Conservation (phyloP, 2,113 vertebrate species). For the Callocephalon fimbriatum region DNA sequence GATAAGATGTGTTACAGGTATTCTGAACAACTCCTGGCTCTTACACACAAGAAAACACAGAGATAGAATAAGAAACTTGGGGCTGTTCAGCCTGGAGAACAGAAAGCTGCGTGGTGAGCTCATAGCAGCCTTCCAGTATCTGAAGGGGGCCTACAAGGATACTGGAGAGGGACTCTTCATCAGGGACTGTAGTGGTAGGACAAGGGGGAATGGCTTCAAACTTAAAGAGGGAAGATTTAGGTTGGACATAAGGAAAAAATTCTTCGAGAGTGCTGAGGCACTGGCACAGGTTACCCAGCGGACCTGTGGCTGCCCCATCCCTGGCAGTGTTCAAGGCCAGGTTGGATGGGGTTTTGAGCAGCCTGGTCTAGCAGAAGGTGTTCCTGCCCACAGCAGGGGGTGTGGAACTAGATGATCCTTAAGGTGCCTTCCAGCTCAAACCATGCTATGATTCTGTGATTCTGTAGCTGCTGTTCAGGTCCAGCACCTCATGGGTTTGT, state of each 20-base stretch:
- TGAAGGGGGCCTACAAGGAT: background rate
- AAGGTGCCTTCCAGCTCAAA: background rate
- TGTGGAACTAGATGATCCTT: background rate
- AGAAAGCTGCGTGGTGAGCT: background rate
- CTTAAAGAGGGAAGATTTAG: background rate
- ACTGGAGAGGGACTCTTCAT: background rate
- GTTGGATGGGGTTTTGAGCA: background rate
- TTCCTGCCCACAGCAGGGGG: background rate
- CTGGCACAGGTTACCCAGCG: background rate
- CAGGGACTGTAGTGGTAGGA: background rate
- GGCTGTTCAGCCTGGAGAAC: background rate
- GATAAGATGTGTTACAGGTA: fast-evolving
- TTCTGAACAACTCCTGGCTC: background rate
- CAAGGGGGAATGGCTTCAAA: background rate
- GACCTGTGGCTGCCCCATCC: background rate
- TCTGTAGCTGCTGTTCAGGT: background rate
- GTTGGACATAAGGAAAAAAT: background rate
- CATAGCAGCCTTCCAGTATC: background rate
- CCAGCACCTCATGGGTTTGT: fast-evolving
- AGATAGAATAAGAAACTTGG: background rate
- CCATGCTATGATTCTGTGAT: background rate
- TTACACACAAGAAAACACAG: background rate
- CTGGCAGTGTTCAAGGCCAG: background rate
- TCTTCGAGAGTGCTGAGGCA: background rate
- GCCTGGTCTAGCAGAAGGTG: background rate